Conservation (phyloP, 2,888 invertebrate genomes). For the Spisula solida region DNA sequence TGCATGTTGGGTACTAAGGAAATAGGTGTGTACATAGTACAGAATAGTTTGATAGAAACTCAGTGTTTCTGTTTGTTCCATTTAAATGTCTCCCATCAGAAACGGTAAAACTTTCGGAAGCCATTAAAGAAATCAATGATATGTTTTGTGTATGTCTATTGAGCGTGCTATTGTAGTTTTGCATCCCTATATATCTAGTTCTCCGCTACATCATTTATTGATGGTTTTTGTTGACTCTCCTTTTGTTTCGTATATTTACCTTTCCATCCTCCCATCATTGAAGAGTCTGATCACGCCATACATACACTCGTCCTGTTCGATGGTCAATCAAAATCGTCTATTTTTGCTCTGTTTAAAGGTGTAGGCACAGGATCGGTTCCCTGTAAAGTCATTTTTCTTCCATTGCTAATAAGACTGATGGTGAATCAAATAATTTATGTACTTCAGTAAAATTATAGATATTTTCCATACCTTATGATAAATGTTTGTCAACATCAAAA, state of each 20-base stretch:
- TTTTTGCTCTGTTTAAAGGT: background rate
- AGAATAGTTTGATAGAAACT: background rate
- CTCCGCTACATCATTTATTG: constrained; percentile 63
- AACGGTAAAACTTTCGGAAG: background rate
- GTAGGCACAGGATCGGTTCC: background rate
- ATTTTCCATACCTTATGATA: too few relatives aligned
- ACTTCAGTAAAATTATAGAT: too few relatives aligned
- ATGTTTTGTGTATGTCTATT: constrained; percentile 5
- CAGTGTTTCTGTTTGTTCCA: background rate
- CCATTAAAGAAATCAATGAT: constrained; percentile 29
- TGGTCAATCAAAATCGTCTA: background rate
- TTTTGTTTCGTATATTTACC: constrained; percentile 44
- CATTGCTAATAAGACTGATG: too few relatives aligned
- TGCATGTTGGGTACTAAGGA: background rate
- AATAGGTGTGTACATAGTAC: background rate
- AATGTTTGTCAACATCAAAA: too few relatives aligned
- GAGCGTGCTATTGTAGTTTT: background rate
- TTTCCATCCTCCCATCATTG: constrained; percentile 17
- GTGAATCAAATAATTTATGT: too few relatives aligned
- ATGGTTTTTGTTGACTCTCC: constrained; percentile 52
- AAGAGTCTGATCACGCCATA: background rate
- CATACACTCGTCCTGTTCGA: background rate
- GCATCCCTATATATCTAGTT: constrained; percentile 40
- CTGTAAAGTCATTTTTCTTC: too few relatives aligned
- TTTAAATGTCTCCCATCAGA: background rate